Conservation (phyloP, 2,113 vertebrate species). For the Myiagra hebetior region DNA sequence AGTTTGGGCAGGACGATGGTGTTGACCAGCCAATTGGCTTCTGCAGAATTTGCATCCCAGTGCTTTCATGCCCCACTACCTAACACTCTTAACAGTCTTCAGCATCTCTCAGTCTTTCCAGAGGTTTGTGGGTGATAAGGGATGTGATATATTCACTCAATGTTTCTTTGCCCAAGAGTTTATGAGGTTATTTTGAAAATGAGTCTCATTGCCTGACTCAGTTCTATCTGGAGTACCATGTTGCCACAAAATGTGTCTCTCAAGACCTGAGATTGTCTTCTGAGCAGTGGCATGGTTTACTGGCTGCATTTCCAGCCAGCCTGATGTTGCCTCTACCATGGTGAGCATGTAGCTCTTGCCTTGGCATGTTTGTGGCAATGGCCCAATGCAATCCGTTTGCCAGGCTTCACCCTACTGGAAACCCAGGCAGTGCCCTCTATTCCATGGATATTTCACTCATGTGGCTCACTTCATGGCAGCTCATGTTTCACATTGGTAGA, state of each 20-base stretch:
- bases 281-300: background rate
- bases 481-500: background rate
- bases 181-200: background rate
- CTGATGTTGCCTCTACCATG: background rate
- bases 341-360: background rate
- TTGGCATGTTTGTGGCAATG: background rate
- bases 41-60: background rate
- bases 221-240: background rate
- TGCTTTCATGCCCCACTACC: background rate
- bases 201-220: background rate
- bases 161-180: background rate
- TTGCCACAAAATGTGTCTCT: background rate
- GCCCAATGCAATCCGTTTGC: background rate
- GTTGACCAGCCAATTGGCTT: background rate
- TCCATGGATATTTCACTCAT: accelerated
- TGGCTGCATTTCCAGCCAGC: background rate
- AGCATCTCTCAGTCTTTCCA: background rate
- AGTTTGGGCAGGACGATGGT: background rate
- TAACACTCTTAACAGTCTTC: background rate
- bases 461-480: background rate
- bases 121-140: background rate
- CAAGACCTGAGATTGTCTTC: background rate
- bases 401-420: background rate
- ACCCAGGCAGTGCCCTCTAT: background rate
- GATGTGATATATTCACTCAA: background rate